phyloP scores from a whole-genome alignment of 2,113 vertebrate species.

The Mormyrus iriodes region DNA sequence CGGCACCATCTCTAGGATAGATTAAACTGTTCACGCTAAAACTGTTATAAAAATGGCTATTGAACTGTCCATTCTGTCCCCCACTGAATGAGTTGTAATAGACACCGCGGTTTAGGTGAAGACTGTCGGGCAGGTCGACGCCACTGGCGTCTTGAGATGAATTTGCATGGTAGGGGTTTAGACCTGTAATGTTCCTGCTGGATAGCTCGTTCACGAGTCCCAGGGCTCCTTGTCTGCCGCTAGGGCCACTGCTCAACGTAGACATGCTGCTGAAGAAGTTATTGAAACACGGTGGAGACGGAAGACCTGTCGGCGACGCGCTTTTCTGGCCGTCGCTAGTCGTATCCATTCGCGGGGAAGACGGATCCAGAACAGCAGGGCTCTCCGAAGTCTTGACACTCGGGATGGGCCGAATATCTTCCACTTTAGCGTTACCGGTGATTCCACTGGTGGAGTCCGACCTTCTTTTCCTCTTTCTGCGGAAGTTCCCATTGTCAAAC shows the following conservation, averaged over 20 bases:
- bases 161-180: conserved; percentile 57
- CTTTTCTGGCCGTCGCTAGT: conserved; percentile 63
- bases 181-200: conserved; percentile 66
- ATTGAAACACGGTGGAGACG: conserved; percentile 74
- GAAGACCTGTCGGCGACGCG: conserved; percentile 64
- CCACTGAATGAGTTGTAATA: conserved; percentile 83
- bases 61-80: conserved; percentile 76
- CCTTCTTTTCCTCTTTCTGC: conserved; percentile 86
- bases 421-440: conserved; percentile 62
- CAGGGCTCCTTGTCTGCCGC: conserved; percentile 54
- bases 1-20: conserved; percentile 82
- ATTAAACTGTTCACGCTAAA: conserved; percentile 94
- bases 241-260: conserved; percentile 56
- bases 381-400: conserved; percentile 65
- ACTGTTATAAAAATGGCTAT: conserved; percentile 79
- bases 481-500: conserved; percentile 98
- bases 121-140: conserved; percentile 61
- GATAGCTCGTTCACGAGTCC: conserved; percentile 67
- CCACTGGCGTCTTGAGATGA: conserved; percentile 31
- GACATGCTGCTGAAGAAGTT: conserved; percentile 88
- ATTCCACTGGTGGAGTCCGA: conserved; percentile 60
- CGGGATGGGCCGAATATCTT: conserved; percentile 59
- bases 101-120: conserved; percentile 66
- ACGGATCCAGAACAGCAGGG: conserved; percentile 65
- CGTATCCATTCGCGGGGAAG: conserved; percentile 72